These are phyloP conservation scores for Catostomus latipinnis DNA, from an alignment of 2,797 vertebrate species.

Conservation along the genomic window DNA sequence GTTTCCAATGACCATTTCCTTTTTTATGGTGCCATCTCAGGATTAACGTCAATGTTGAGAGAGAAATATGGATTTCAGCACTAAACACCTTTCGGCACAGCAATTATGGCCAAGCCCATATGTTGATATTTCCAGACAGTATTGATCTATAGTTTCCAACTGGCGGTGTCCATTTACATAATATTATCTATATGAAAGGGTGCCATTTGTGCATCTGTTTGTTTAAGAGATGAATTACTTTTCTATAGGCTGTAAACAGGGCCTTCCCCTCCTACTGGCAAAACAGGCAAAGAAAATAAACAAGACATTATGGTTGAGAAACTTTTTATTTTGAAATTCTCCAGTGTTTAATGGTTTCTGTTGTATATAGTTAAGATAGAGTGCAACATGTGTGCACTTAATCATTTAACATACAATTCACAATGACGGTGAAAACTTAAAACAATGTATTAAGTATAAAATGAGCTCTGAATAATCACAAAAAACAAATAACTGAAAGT, in stretches of 20 bases:
- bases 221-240: slow-evolving; percentile 51
- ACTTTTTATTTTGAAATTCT: too few relatives aligned
- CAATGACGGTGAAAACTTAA: too few relatives aligned
- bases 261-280: background rate
- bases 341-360: too few relatives aligned
- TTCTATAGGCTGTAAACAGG: slow-evolving; percentile 42
- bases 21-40: slow-evolving; percentile 43
- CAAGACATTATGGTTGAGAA: too few relatives aligned
- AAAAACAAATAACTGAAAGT: too few relatives aligned
- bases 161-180: slow-evolving; percentile 41
- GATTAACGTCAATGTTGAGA: slow-evolving; percentile 46
- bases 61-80: slow-evolving; percentile 58
- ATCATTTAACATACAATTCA: too few relatives aligned
- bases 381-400: too few relatives aligned
- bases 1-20: slow-evolving; percentile 38
- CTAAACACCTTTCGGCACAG: slow-evolving; percentile 36
- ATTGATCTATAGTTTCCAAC: slow-evolving; percentile 57
- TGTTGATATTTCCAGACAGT: slow-evolving; percentile 63
- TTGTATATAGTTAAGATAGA: too few relatives aligned
- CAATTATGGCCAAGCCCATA: slow-evolving; percentile 54
- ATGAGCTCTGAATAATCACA: too few relatives aligned
- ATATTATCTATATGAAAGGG: slow-evolving; percentile 44
- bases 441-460: too few relatives aligned
- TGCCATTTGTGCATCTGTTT: slow-evolving; percentile 54
- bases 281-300: too few relatives aligned